Evolutionary conservation across 1,140 invertebrate species (phyloP).

Genomic region (Pentalonia nigronervosa): DNA sequence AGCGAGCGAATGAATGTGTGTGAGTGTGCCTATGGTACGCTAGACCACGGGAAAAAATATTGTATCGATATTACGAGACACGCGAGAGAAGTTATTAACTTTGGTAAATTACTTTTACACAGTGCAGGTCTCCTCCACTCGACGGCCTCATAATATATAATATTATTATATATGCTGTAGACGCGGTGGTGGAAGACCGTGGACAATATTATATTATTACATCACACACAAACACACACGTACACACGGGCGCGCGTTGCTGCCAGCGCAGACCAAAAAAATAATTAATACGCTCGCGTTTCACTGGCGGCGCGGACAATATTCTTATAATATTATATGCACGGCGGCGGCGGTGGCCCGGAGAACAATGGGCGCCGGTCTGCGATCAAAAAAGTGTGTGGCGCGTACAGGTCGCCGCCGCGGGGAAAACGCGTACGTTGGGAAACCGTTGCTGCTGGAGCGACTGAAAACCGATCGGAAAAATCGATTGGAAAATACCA

Average conservation of each 20-base stretch:
- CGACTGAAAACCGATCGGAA: conserved; percentile 16
- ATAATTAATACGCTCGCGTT: conserved; percentile 32
- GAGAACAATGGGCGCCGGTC: neutral
- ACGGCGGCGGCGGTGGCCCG: neutral
- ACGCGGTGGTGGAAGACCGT: neutral
- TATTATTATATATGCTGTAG: no score
- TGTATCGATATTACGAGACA: neutral
- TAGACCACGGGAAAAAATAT: neutral
- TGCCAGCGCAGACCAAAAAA: neutral
- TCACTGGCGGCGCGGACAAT: conserved; percentile 5
- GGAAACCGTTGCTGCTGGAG: neutral
- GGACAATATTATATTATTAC: conserved; percentile 19
- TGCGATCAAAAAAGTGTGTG: neutral
- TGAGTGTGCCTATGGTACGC: neutral
- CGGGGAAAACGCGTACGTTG: neutral
- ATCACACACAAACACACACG: no score
- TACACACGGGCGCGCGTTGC: neutral
- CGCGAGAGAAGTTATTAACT: conserved; percentile 45
- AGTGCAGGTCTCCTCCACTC: neutral
- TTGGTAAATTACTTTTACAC: conserved; percentile 39
- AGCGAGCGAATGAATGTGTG: neutral
- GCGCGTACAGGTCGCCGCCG: neutral
- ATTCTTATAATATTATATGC: neutral
- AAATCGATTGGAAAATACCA: conserved; percentile 15
- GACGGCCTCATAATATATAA: neutral